These are phyloP conservation scores for Bombus confusus DNA, from an alignment of 1,140 invertebrate genomes.

Conservation along the genomic window DNA sequence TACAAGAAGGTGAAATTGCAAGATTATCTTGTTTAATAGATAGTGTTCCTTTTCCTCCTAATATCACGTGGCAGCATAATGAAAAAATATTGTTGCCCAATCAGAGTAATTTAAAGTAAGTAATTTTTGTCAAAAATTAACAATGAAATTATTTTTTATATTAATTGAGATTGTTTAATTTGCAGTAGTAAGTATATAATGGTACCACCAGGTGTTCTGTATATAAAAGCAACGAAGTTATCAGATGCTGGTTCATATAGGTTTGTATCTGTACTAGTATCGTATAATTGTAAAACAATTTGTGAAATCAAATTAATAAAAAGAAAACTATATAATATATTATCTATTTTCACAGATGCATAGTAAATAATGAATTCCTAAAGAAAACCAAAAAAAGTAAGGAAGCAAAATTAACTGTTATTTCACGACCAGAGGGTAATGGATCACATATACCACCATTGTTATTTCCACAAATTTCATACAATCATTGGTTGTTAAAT, in stretches of 20 bases:
- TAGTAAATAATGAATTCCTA: slow-evolving; percentile 79
- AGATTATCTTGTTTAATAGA: slow-evolving; percentile 83
- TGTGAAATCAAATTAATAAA: background rate
- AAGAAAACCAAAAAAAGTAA: slow-evolving; percentile 82
- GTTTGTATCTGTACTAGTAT: slow-evolving; percentile 62
- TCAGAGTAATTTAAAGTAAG: slow-evolving; percentile 77
- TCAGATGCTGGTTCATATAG: slow-evolving; percentile 85
- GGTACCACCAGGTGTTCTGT: slow-evolving; percentile 84
- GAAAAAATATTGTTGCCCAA: slow-evolving; percentile 78
- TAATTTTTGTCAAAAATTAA: slow-evolving; percentile 19
- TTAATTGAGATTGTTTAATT: slow-evolving; percentile 33
- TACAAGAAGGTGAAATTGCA: slow-evolving; percentile 81
- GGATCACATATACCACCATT: slow-evolving; percentile 52
- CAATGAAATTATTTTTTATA: slow-evolving; percentile 55
- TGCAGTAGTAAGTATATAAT: slow-evolving; percentile 78
- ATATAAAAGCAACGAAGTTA: slow-evolving; percentile 83
- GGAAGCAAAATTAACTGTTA: slow-evolving; percentile 81
- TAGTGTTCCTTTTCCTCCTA: slow-evolving; percentile 82
- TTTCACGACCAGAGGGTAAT: slow-evolving; percentile 66
- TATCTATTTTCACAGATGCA: slow-evolving; percentile 75
- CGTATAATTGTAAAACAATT: background rate
- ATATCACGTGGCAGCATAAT: slow-evolving; percentile 83
- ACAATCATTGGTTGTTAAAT: slow-evolving; percentile 75
- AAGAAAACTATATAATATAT: background rate
- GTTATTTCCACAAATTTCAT: slow-evolving; percentile 76